Evolutionary conservation across 2,113 vertebrate species (phyloP), one percentile per base, ranked within the genome.

Genomic region (Naja naja): DNA sequence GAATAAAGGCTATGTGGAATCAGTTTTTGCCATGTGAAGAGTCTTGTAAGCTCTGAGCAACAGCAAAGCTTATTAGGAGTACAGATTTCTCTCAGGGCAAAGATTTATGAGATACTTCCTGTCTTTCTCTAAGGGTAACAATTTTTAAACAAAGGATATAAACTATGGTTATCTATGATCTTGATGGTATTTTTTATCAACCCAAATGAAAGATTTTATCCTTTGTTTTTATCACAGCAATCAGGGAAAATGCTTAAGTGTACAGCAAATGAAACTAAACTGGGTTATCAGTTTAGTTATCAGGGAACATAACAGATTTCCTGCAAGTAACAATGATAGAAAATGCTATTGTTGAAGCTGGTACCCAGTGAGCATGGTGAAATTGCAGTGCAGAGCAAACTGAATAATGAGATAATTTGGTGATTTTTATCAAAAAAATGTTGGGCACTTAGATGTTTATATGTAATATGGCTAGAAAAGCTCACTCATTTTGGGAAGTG

Each of bases 41-140:
- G 12, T 90, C 90, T 53, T 5, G 0, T 0, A 4, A 10, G 20
- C 30, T 25, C 9, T 69, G 20, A 85, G 1, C 85, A 52, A 91
- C 85, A 81, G 30, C 88, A 52, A 74, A 95, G 55, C 1, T 1
- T 16, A 91, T 49, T 11, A 94, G 88, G 23, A 54, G 47, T 93
- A 91, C 27, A 85, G 0, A 0, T 69, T n/a, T 16, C 92, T 89
- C 6, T 92, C 90, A 55, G 0, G 85, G 12, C 47, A 12, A 91
- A 56, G 1, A 11, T 0, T 45, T 2, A 10, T 88, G n/a, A 81
- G 43, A 91, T 91, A 91, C 69, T 49, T 58, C 45, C 52, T 39
- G 34, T 43, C 34, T 81, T 89, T 34, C 45, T 91, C 0, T 92
- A 89, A 90, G 0, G 8, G 14, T 49, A 86, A 92, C 56, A 12